Conservation (phyloP, 2,113 vertebrate species). For the Globicephala melas region DNA sequence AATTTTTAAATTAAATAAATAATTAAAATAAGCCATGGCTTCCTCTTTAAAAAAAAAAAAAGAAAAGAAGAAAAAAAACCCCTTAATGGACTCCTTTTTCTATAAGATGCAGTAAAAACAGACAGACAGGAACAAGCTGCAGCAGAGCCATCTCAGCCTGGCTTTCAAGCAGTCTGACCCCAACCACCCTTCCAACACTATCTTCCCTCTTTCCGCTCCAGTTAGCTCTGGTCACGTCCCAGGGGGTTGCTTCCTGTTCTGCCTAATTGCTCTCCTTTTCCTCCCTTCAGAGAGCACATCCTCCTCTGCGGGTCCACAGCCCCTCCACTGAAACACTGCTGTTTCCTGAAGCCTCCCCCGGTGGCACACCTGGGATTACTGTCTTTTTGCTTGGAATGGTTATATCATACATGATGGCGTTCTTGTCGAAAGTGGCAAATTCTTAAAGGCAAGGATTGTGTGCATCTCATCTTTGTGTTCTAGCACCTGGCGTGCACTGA, state of each 20-base stretch:
- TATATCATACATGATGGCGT: background rate
- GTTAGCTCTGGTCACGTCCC: background rate
- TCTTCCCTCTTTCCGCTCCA: background rate
- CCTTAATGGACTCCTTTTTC: background rate
- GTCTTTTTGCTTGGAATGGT: background rate
- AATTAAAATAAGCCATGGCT: too few species aligned
- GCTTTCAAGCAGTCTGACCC: background rate
- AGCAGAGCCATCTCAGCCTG: background rate
- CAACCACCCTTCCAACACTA: background rate
- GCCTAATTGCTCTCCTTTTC: background rate
- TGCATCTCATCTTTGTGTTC: background rate
- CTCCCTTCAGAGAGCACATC: background rate
- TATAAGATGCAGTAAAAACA: background rate
- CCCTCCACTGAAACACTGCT: background rate
- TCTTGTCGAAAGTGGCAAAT: background rate
- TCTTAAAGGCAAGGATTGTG: background rate
- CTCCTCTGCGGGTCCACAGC: background rate
- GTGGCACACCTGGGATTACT: background rate
- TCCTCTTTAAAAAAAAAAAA: too few species aligned
- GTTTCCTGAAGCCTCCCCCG: background rate
- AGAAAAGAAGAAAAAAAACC: background rate
- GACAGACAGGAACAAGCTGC: background rate
- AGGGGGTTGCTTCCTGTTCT: background rate
- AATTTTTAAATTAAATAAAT: too few species aligned
- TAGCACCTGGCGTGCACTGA: background rate